Evolutionary conservation across 1,140 invertebrate species (phyloP).

Genomic region (Drosophila kanapiae): DNA sequence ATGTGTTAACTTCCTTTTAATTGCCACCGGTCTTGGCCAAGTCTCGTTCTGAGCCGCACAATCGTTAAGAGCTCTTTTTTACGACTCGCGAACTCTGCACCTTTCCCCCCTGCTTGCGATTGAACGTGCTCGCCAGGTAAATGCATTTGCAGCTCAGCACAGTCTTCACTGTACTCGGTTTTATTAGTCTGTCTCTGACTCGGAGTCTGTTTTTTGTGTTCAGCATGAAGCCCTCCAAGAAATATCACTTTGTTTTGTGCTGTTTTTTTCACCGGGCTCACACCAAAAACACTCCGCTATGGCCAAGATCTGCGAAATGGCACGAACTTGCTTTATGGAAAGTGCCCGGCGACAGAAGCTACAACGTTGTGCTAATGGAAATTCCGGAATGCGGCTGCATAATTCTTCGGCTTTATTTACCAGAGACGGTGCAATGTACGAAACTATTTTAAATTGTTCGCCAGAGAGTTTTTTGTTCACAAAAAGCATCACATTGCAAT

Average conservation of each 20-base stretch:
- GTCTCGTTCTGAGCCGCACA: slow-evolving; percentile 28
- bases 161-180: slow-evolving; percentile 23
- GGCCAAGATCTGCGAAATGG: slow-evolving; percentile 28
- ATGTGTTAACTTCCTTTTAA: slow-evolving; percentile 79
- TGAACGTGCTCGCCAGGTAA: slow-evolving; percentile 37
- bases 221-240: slow-evolving; percentile 3
- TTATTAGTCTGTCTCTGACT: not conserved
- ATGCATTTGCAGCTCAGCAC: slow-evolving; percentile 21
- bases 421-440: not conserved
- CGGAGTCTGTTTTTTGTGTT: not conserved
- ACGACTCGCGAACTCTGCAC: slow-evolving; percentile 44
- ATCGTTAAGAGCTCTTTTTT: slow-evolving; percentile 37
- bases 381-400: slow-evolving; percentile 26
- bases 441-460: not conserved
- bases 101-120: not conserved
- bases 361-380: slow-evolving; percentile 31
- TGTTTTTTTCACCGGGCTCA: slow-evolving; percentile 1
- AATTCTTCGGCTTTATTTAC: slow-evolving; percentile 12
- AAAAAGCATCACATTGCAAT: not conserved
- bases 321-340: slow-evolving; percentile 32
- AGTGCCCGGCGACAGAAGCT: slow-evolving; percentile 18
- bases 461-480: not conserved
- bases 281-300: slow-evolving; percentile 17
- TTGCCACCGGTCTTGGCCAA: slow-evolving; percentile 50
- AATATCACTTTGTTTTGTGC: slow-evolving; percentile 26